Evolutionary conservation across 2,113 vertebrate species (phyloP), one percentile per base, ranked within the genome.

Genomic region (Leucopsar rothschildi): DNA sequence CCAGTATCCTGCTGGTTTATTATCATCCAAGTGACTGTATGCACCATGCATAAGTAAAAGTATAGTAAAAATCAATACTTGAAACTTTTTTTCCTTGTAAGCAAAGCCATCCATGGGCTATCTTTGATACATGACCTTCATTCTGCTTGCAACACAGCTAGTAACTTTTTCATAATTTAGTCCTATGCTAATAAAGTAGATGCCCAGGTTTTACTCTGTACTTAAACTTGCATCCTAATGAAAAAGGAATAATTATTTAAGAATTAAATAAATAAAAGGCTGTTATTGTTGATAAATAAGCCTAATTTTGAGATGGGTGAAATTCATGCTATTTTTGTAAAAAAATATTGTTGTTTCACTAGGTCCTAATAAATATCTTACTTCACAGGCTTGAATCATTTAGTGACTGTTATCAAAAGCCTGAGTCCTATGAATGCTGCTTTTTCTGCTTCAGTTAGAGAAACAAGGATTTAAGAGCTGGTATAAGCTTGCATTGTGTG

Each of bases 51-150:
- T 93, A 97, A 96, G 57, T 83, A 82, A 50, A 85, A 91, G 65
- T 88, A 49, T 95, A 91, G 94, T 93, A 97, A 97, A 96, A 97
- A 95, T 97, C 96, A 95, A 88, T 97, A 66, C 39, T 75, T 93
- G 88, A 95, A 88, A 84, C 88, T 37, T 73, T 92, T 93, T 89
- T 89, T 94, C 33, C 53, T 89, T 86, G 29, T 85, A 75, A 92
- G 35, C 86, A 66, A 89, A 47, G 59, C 81, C 75, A 91, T 95
- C 75, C 9, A 5, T 85, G 52, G 71, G 35, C 86, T 92, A 45
- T 60, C 82, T 93, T 89, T 94, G 86, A 72, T 82, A 42, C 49
- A 31, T 57, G 70, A 88, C 75, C 59, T 92, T 86, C 89, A 50
- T 84, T 94, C 84, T 49, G 66, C 66, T 80, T 86, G 10, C 63